Evolutionary conservation across 2,113 vertebrate species (phyloP).

Genomic region (Erpornis zantholeuca): DNA sequence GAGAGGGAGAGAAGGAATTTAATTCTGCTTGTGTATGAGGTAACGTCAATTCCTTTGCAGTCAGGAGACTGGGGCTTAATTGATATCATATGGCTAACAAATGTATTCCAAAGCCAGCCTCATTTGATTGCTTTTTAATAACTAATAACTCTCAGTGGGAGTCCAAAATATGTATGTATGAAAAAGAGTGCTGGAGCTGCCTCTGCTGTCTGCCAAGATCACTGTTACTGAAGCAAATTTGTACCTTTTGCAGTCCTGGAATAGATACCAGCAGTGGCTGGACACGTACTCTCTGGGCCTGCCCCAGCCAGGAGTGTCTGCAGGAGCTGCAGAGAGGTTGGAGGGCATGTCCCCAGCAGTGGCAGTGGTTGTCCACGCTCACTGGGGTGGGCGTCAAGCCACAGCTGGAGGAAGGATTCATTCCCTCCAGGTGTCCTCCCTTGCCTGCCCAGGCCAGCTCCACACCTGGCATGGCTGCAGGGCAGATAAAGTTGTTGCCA

Average conservation of each 20-base stretch:
- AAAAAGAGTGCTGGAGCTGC: not conserved
- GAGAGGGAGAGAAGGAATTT: constrained; percentile 39
- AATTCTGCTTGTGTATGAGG: constrained; percentile 53
- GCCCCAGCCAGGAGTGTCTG: not conserved
- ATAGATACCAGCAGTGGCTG: constrained; percentile 16
- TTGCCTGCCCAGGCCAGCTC: not conserved
- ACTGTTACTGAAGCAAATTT: constrained; percentile 9
- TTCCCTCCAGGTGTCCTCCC: not conserved
- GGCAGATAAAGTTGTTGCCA: not conserved
- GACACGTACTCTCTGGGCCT: constrained; percentile 7
- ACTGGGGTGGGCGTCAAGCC: not conserved
- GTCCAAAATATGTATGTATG: constrained; percentile 17
- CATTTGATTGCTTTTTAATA: constrained; percentile 52
- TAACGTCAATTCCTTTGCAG: constrained; percentile 55
- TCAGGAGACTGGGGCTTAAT: constrained; percentile 55
- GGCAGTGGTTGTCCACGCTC: not conserved
- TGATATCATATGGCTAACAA: constrained; percentile 56
- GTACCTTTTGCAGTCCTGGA: constrained; percentile 16
- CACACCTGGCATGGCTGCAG: not conserved
- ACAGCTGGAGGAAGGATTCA: not conserved
- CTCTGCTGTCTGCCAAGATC: constrained; percentile 1
- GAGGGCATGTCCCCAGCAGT: fast-evolving
- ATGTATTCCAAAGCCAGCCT: constrained; percentile 1
- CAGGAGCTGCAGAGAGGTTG: not conserved
- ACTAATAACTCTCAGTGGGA: constrained; percentile 34